phyloP scores from a whole-genome alignment of 2,113 vertebrate genomes.

The Ranitomeya variabilis region DNA sequence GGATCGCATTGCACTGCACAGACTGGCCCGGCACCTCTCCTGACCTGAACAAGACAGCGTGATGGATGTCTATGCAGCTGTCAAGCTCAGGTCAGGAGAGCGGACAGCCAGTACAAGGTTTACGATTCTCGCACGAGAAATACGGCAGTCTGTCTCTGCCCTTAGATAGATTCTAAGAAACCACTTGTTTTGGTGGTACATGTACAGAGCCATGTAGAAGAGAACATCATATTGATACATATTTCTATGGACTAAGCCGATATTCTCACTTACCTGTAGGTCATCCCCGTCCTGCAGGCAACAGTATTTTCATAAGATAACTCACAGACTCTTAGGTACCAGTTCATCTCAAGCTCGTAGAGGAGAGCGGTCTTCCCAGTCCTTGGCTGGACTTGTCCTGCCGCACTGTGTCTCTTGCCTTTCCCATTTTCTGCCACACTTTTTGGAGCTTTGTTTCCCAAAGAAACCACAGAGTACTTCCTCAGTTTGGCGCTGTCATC shows the following conservation, averaged over 20 bases:
- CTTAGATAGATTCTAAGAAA: too few relatives aligned
- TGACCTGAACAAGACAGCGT: too few relatives aligned
- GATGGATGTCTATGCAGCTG: too few relatives aligned
- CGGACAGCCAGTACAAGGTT: too few relatives aligned
- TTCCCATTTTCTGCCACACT: constrained; percentile 74
- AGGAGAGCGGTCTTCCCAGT: constrained; percentile 76
- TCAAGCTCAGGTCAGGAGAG: too few relatives aligned
- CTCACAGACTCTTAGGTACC: constrained; percentile 86
- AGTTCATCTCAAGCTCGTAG: constrained; percentile 88
- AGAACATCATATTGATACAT: not conserved
- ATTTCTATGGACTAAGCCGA: not conserved
- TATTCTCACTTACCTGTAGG: constrained; percentile 83
- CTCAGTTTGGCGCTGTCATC: constrained; percentile 73
- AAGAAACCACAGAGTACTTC: constrained; percentile 79
- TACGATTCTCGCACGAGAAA: too few relatives aligned
- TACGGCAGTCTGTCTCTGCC: too few relatives aligned
- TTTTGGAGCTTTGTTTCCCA: constrained; percentile 70
- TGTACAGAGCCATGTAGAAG: not conserved
- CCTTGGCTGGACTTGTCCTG: constrained; percentile 69
- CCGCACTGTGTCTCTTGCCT: constrained; percentile 68
- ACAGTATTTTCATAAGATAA: constrained; percentile 82
- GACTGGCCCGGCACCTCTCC: too few relatives aligned
- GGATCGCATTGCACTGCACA: too few relatives aligned
- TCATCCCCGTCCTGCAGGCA: constrained; percentile 84
- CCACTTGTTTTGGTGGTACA: not conserved